These are phyloP conservation scores for Poeciliopsis paucimaculata DNA, from an alignment of 2,797 vertebrate species.

Conservation along the genomic window DNA sequence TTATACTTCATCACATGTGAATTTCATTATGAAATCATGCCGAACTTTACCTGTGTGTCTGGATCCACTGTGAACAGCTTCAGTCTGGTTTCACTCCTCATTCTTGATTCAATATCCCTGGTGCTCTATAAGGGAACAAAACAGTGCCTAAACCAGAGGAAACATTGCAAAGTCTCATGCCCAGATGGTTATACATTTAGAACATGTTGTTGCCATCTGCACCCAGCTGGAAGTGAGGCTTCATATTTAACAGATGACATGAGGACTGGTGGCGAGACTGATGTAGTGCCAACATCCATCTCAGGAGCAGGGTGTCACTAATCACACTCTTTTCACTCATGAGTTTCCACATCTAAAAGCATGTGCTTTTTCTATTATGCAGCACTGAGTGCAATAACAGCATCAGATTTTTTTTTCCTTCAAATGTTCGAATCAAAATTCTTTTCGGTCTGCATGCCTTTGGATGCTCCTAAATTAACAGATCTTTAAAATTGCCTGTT, in stretches of 20 bases:
- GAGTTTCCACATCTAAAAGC: conserved; percentile 56
- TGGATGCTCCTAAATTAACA: background rate
- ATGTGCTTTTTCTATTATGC: conserved; percentile 46
- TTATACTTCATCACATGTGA: background rate
- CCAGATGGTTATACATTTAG: conserved; percentile 50
- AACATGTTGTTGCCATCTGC: conserved; percentile 25
- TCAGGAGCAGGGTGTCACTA: conserved; percentile 41
- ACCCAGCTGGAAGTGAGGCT: conserved; percentile 45
- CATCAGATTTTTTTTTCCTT: background rate
- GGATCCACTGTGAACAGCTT: conserved; percentile 97
- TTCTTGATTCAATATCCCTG: conserved; percentile 92
- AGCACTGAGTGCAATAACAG: conserved; percentile 26
- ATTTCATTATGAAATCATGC: background rate
- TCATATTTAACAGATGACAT: conserved; percentile 45
- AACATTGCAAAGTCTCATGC: conserved; percentile 24
- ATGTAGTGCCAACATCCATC: conserved; percentile 42
- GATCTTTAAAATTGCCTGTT: background rate
- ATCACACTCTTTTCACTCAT: conserved; percentile 45
- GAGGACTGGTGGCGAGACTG: conserved; percentile 34
- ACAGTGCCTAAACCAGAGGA: conserved; percentile 27
- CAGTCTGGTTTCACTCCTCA: conserved; percentile 92
- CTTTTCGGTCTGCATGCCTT: conserved; percentile 7
- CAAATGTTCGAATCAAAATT: conserved; percentile 1
- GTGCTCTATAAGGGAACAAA: conserved; percentile 82
- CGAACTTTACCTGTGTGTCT: conserved; percentile 89